Evolutionary conservation across 2,888 invertebrate species (phyloP).

Genomic region (Cataglyphis altisquamis): DNA sequence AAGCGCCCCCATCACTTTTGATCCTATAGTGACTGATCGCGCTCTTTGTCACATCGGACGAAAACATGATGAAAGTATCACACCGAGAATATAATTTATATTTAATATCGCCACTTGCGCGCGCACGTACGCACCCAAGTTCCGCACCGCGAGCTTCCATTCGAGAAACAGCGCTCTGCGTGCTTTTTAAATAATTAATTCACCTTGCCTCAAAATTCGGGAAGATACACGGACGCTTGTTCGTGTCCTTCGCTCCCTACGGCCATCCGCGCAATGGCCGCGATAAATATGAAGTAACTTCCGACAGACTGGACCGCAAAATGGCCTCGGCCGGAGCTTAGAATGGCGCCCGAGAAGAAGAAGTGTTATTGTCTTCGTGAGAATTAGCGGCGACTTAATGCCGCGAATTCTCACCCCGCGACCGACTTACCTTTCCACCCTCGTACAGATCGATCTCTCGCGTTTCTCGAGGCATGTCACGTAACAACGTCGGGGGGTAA

Average conservation of each 20-base stretch:
- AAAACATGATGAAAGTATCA: neutral
- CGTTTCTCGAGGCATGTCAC: conserved; percentile 47
- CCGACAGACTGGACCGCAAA: conserved; percentile 43
- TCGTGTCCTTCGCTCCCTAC: neutral
- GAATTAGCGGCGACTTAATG: conserved; percentile 66
- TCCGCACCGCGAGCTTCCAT: neutral
- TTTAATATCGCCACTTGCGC: neutral
- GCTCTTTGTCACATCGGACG: neutral
- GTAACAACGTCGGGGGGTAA: conserved; percentile 39
- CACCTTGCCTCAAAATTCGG: neutral
- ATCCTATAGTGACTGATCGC: neutral
- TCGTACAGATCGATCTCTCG: conserved; percentile 19
- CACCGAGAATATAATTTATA: neutral
- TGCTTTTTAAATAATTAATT: conserved; percentile 40
- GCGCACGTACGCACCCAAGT: neutral
- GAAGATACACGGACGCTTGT: neutral
- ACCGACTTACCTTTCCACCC: conserved; percentile 7
- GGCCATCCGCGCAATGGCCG: conserved; percentile 17
- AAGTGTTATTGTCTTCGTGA: conserved; percentile 66
- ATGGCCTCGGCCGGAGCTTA: conserved; percentile 44
- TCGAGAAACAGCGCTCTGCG: neutral
- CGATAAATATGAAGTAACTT: conserved; percentile 60
- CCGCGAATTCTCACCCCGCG: conserved; percentile 43
- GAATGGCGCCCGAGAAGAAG: conserved; percentile 57
- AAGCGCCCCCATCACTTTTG: conserved; percentile 19